A percentile compares a stretch with the other conserved stretches of the same genome.
Evolutionary conservation across 2,888 invertebrate species (phyloP).

Genomic region (Andricus quercusramuli): DNA sequence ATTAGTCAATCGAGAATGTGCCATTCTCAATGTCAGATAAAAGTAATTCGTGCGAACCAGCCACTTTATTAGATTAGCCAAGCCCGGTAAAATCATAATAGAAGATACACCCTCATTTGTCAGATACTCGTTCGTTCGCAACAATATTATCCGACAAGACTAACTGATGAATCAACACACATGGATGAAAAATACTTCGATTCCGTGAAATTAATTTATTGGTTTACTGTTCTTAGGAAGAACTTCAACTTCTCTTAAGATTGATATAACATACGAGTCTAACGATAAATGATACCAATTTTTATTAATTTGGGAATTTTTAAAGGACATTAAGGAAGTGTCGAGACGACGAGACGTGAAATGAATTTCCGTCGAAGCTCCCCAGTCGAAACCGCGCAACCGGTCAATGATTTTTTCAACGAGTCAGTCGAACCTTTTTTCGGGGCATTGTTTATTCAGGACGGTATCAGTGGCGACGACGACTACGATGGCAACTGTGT

Average conservation of each 20-base stretch:
- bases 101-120: slow-evolving; percentile 64
- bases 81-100: slow-evolving; percentile 64
- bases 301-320: background rate
- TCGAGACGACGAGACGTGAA: slow-evolving; percentile 57
- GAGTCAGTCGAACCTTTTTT: slow-evolving; percentile 63
- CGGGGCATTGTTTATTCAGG: slow-evolving; percentile 76
- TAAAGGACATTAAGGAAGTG: slow-evolving; percentile 38
- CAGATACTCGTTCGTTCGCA: slow-evolving; percentile 65
- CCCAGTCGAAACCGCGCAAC: slow-evolving; percentile 45
- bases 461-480: slow-evolving; percentile 72
- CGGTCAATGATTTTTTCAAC: slow-evolving; percentile 58
- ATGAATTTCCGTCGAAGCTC: slow-evolving; percentile 60
- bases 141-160: slow-evolving; percentile 56
- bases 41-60: slow-evolving; percentile 68
- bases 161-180: background rate
- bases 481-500: slow-evolving; percentile 65
- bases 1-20: slow-evolving; percentile 69
- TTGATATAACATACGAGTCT: background rate
- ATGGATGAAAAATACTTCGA: no score
- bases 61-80: slow-evolving; percentile 74
- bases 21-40: slow-evolving; percentile 67
- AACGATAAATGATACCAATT: background rate
- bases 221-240: no score
- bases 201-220: no score
- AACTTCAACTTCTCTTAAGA: no score